Conservation (phyloP, 2,888 invertebrate species). For the Geotrupes spiniger region DNA sequence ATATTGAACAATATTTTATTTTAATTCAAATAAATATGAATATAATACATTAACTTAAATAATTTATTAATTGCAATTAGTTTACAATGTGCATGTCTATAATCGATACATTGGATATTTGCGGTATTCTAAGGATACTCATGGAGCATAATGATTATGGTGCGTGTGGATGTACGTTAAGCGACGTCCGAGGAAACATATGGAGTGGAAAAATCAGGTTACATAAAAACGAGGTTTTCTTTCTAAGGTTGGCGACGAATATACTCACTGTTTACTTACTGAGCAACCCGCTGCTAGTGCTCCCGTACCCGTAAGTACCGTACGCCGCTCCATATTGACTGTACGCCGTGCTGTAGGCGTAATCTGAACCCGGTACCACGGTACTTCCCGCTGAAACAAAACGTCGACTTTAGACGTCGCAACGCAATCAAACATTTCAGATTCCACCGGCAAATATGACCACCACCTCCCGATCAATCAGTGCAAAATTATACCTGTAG, state of each 20-base stretch:
- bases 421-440: background rate
- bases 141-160: no score
- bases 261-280: constrained; percentile 69
- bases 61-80: no score
- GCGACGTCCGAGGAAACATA: background rate
- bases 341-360: constrained; percentile 73
- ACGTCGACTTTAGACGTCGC: constrained; percentile 1
- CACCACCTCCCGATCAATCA: constrained; percentile 1
- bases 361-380: constrained; percentile 63
- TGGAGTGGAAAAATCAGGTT: constrained; percentile 7
- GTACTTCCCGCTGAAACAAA: constrained; percentile 59
- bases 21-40: no score
- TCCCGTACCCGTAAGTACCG: constrained; percentile 64
- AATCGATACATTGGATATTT: no score
- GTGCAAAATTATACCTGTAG: constrained; percentile 53
- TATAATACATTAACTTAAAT: no score
- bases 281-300: constrained; percentile 65
- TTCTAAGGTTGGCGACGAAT: constrained; percentile 19
- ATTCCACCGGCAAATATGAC: background rate
- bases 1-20: no score
- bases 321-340: constrained; percentile 72
- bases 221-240: constrained; percentile 2
- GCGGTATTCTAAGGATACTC: no score
- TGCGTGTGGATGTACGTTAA: no score
- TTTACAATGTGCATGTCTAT: no score